Conservation (phyloP, 2,797 vertebrate species). For the Hapalemur alaotrensis region DNA sequence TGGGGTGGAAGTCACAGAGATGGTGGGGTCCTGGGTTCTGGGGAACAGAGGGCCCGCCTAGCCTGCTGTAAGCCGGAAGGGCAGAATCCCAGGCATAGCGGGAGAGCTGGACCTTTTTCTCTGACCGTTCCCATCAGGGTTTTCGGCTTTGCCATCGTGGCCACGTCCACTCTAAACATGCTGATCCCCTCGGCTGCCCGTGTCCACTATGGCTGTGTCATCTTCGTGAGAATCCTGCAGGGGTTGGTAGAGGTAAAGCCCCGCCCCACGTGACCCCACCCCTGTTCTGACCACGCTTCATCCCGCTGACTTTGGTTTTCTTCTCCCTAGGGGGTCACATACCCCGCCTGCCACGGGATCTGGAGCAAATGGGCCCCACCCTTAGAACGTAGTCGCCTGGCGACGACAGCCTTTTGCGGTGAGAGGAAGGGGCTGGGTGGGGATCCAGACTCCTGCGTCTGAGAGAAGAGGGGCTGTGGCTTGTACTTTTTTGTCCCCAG, state of each 20-base stretch:
- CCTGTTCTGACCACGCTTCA: neutral
- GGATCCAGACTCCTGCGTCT: neutral
- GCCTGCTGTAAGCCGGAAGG: neutral
- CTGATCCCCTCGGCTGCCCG: constrained; percentile 94
- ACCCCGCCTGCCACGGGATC: constrained; percentile 94
- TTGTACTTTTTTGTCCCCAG: neutral
- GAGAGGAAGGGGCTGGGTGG: constrained; percentile 66
- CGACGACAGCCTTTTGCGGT: constrained; percentile 95
- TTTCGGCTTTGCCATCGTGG: constrained; percentile 95
- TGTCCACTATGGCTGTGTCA: constrained; percentile 94
- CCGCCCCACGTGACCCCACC: neutral
- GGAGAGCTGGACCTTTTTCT: neutral
- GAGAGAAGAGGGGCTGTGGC: neutral
- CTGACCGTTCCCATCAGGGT: constrained; percentile 83
- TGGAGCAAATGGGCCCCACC: constrained; percentile 96
- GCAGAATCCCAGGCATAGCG: neutral
- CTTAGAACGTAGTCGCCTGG: constrained; percentile 92
- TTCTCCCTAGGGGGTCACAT: constrained; percentile 90
- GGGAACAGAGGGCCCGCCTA: neutral
- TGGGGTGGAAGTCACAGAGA: neutral
- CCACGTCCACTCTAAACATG: constrained; percentile 95
- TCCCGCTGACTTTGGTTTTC: neutral
- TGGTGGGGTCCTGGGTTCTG: neutral
- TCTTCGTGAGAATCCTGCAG: constrained; percentile 94
- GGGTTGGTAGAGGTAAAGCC: constrained; percentile 93